A percentile compares a stretch with the other conserved stretches of the same genome.
phyloP scores from a whole-genome alignment of 2,888 invertebrate genomes.

The Sabellastarte sp. region DNA sequence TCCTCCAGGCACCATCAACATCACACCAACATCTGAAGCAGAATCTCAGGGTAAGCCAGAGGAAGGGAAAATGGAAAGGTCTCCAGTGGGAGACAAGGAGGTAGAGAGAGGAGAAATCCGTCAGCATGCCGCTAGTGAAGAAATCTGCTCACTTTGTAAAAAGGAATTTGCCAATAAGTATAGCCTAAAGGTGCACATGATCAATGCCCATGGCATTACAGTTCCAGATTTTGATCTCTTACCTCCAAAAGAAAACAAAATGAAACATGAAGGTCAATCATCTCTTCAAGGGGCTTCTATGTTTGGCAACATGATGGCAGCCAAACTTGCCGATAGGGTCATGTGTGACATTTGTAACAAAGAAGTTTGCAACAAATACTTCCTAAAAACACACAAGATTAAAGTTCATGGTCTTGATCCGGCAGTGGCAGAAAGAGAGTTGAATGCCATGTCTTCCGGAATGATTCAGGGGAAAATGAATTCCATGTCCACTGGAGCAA shows the following conservation, averaged over 20 bases:
- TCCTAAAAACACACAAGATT: constrained; percentile 99
- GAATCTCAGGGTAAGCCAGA: not conserved
- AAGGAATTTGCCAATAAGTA: constrained; percentile 93
- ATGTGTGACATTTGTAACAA: constrained; percentile 94
- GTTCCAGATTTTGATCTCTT: constrained; percentile 16
- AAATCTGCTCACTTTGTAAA: constrained; percentile 46
- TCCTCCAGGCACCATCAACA: not conserved
- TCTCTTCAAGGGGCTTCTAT: constrained; percentile 33
- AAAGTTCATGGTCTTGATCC: constrained; percentile 73
- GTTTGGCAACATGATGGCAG: constrained; percentile 57
- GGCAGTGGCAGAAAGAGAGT: constrained; percentile 24
- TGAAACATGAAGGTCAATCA: constrained; percentile 1
- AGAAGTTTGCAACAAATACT: constrained; percentile 98
- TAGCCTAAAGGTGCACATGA: constrained; percentile 52
- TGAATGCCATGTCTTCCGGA: no score
- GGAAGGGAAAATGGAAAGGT: not conserved
- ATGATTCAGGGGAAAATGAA: not conserved
- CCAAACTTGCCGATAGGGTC: constrained; percentile 57
- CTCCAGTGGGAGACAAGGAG: constrained; percentile 3
- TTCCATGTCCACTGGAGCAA: not conserved
- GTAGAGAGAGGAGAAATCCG: not conserved
- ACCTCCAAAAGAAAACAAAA: constrained; percentile 7
- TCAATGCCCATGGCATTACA: constrained; percentile 47
- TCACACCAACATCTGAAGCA: not conserved
- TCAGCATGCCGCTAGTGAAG: constrained; percentile 1